Base-by-base conservation (phyloP, 2,888 invertebrate genomes). In the Molanna angustata region DNA sequence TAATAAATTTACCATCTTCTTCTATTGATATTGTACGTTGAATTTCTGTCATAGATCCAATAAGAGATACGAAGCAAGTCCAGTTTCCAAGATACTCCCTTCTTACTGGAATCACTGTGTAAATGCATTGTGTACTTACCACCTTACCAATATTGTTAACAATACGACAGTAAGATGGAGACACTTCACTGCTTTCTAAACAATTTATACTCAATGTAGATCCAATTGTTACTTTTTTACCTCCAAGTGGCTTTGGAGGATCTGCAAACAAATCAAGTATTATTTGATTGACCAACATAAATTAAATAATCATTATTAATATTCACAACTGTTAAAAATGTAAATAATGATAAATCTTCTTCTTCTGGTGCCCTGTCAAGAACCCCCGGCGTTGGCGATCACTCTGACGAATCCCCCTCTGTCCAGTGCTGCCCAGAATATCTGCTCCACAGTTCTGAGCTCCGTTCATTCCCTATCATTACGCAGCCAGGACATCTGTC, bases 1-100 rank as follows among this genome's bases (percentile, higher is more conserved):
- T n/a, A n/a, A 3, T n/a, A 27, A 27, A 27, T 27, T 3, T n/a
- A 57, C 54, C 48, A 46, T 33, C 41, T 18, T 17, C 16, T 1
- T 33, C 20, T 14, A 58, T 20, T 4, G 16, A 21, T 14, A 56
- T 41, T 2, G 37, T 49, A 37, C 41, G 35, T n/a, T 18, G 51
- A 21, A 56, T 14, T 40, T 53, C 53, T 18, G 13, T 17, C 53
- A 58, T 53, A 2, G 56, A 35, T 16, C 54, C 49, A 3, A 11
- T 20, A 2, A 51, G 9, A 1, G 37, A 47, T 35, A 58, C 41
- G 14, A 41, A 35, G 21, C 58, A 58, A 2, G 49, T 52, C 58
- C 58, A 58, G 21, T 39, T 41, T 2, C 58, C 58, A 0, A 51
- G 31, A 20, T 53, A 21, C n/a, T 56, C 41, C 9, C 31, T 13